Evolutionary conservation across 2,797 vertebrate species (phyloP), one percentile per base, ranked within the genome.

Genomic region (Arrhamphus sclerolepis): DNA sequence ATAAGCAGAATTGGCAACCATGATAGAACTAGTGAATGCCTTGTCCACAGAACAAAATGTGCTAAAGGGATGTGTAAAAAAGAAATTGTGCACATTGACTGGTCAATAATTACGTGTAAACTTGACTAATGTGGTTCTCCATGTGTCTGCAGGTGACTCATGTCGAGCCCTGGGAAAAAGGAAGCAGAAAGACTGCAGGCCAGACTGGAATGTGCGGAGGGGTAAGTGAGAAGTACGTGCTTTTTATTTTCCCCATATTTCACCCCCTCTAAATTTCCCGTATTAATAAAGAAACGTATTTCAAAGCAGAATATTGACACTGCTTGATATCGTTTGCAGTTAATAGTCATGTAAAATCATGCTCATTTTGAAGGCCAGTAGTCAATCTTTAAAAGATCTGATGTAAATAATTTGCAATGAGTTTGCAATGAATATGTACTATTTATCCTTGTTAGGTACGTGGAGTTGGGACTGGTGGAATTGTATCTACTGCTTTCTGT

Each of bases 221-320:
- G 97, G 97, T 99, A 98, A 99, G 98, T 99, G 84, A 96, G 96
- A 99, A 98, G 97, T 99, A 98, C 97, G 97, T 99, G 95, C 91
- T 89, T 95, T 91, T 94, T 92, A 88, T 84, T 86, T 82, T 87
- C 80, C 83, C 75, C 66, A 68, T 57, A 62, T 65, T 60, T 48
- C 39, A 34, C 31, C 52, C 26, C 56, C 26, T 16, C 20, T 49
- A 4, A 34, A 41, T 59, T 56, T 54, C 34, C 46, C 13, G 11
- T 17, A 18, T 24, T 3, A 57, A 10, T 24, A 20, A 2, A 5
- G 18, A 40, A 38, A n/a, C 7, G n/a, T 54, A n/a, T 22, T 47
- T 9, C 5, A n/a, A 4, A 2, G 8, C 4, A 14, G n/a, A 29
- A 22, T n/a, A 19, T 44, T 49, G 5, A 47, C 10, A 8, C 44